Conservation (phyloP, 1,140 invertebrate species). For the Drosophila murphyi region DNA sequence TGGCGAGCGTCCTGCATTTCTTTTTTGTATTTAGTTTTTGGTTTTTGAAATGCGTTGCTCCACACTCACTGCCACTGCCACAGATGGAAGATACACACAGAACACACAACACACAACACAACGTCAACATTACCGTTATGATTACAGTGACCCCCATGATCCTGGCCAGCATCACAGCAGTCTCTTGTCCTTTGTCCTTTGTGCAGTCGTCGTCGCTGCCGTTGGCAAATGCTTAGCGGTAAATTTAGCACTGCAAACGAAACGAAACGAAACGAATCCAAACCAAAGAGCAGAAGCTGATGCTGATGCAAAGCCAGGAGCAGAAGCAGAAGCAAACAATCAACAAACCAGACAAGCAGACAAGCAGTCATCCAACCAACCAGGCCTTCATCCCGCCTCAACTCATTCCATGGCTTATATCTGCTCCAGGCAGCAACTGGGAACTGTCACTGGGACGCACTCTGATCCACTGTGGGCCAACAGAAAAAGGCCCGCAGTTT, state of each 20-base stretch:
- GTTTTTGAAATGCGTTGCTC: constrained; percentile 30
- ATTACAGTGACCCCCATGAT: constrained; percentile 76
- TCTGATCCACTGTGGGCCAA: constrained; percentile 6
- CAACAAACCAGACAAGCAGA: background rate
- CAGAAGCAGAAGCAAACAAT: constrained; percentile 15
- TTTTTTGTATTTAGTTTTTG: constrained; percentile 45
- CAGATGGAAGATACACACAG: constrained; percentile 11
- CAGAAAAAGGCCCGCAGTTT: constrained; percentile 48
- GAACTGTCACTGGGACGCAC: background rate
- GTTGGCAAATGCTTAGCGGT: constrained; percentile 76
- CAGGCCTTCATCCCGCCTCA: constrained; percentile 31
- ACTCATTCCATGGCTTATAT: constrained; percentile 16
- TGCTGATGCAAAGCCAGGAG: constrained; percentile 15
- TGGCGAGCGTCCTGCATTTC: constrained; percentile 43
- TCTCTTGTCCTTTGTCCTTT: constrained; percentile 39
- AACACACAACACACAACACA: background rate
- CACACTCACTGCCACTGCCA: background rate
- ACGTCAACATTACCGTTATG: constrained; percentile 59
- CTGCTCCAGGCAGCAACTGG: constrained; percentile 9
- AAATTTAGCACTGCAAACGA: constrained; percentile 57
- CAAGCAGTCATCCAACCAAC: constrained; percentile 10
- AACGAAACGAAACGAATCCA: constrained; percentile 28
- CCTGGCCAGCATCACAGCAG: constrained; percentile 47
- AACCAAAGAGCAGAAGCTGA: constrained; percentile 4
- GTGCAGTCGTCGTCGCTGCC: constrained; percentile 32